Evolutionary conservation across 2,113 vertebrate species (phyloP), one percentile per base, ranked within the genome.

Genomic region (Macaca nemestrina): DNA sequence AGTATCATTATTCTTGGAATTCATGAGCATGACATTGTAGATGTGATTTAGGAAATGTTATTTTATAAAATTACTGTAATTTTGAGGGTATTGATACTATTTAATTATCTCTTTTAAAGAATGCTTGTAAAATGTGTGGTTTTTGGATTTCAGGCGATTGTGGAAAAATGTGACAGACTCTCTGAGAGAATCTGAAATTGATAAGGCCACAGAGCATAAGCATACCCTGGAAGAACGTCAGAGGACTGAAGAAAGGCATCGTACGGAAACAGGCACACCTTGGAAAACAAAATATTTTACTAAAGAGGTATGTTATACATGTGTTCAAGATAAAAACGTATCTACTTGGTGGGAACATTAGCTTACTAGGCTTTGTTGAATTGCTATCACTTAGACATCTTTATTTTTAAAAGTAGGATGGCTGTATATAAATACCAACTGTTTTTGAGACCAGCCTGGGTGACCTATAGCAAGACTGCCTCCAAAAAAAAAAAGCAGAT

Each of bases 201-300:
- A 99, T 20, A 99, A 99, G 95, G 99, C 99, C 93, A 99, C 99
- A 0, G 99, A 99, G 96, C 99, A 99, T 98, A 99, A 99, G 95
- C 98, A 99, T 88, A 97, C 99, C 55, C 99, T 99, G 81, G 99
- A 99, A 93, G 99, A 99, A 73, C 98, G 98, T 48, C 99, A 99
- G 98, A 98, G 99, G 96, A 99, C 98, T 0, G 99, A 99, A 92
- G 99, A 99, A 98, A 98, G 99, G 45, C 99, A 99, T 96, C 99
- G 99, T 5, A 98, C 97, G 2, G 99, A 99, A 98, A 99, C 99
- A 0, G 99, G 99, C 95, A 99, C 99, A 0, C 93, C 98, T 0
- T 99, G 99, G 99, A 99, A 99, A 97, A 99, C 99, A 84, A 99
- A 99, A 94, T 99, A 99, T 95, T 99, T 99, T 87, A 98, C 99